Base-by-base conservation (phyloP, 2,797 vertebrate species). In the Manis javanica region DNA sequence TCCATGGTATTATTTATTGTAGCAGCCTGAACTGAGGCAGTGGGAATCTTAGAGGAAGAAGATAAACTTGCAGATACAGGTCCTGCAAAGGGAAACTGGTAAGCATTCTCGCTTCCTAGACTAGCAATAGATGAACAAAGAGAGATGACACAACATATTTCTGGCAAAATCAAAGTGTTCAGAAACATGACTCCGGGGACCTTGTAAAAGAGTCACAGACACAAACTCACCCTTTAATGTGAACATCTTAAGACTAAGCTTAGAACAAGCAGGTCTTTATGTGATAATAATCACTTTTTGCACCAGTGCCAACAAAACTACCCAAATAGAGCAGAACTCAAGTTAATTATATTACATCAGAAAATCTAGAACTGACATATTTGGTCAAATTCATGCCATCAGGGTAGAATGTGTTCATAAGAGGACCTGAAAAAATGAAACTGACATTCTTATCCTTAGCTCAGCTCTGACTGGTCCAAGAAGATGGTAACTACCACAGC, bases 371-470 rank as follows among this genome's bases (percentile, higher is more conserved):
- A 68, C 11, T 87, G 51, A 82, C 3, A 34, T 19, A 66, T 49
- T 78, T 79, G 9, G 11, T 86, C 57, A 89, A 63, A 84, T 37
- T 77, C 16, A 63, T 77, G 24, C 34, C 15, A 7, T 90, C 21
- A 5, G 16, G 15, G 51, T 74, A 90, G 49, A 74, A 87, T 83
- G 59, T 72, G 31, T 64, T 95, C 34, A n/a, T 63, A 82, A 81
- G 16, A 94, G 37, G n/a, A 94, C 61, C 46, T 92, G 64, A 86
- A 86, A 90, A 94, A 83, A 77, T 69, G 66, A 79, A 95, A 82
- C 59, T 91, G 71, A 53, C 86, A 82, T 82, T 68, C 64, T 91
- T 81, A 57, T 88, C 72, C 83, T 82, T 92, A 78, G 57, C 85
- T 97, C 69, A 89, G 53, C 63, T 71, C 31, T 15, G n/a, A 51